Percentiles rank a stretch among this genome's conserved stretches.
Conservation (phyloP, 2,797 vertebrate species). For the Sebastes hubbsi region DNA sequence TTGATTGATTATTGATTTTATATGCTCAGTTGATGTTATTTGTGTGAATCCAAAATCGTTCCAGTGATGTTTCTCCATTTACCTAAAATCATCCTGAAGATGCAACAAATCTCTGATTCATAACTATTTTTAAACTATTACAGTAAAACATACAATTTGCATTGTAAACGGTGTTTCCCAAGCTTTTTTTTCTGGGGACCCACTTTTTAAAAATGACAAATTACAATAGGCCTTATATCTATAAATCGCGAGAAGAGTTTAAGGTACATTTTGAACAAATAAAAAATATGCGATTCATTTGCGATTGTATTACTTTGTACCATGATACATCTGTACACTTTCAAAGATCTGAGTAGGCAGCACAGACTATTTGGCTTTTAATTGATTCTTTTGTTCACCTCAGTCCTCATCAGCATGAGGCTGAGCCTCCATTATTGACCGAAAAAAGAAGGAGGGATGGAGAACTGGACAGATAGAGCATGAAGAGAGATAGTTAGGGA, state of each 20-base stretch:
- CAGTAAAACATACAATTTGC: not conserved
- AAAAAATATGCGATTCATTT: no score
- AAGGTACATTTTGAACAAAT: no score
- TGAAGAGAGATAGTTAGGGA: conserved; percentile 60
- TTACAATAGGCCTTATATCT: not conserved
- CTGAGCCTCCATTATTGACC: conserved; percentile 53
- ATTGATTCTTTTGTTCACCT: conserved; percentile 67
- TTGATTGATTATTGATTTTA: not conserved
- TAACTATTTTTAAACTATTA: not conserved
- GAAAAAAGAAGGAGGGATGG: conserved; percentile 28
- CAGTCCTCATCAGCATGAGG: conserved; percentile 48
- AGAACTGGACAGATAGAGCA: conserved; percentile 56
- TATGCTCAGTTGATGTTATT: not conserved
- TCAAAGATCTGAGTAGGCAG: conserved; percentile 18
- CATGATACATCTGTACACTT: conserved; percentile 14
- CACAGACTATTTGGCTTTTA: conserved; percentile 30
- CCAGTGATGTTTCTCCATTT: not conserved
- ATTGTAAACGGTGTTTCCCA: no score
- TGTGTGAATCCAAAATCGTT: not conserved
- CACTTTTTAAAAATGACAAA: no score
- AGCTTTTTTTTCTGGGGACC: no score
- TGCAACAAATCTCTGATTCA: not conserved
- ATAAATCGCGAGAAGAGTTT: no score
- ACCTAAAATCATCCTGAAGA: not conserved
- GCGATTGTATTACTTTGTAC: conserved; percentile 1